phyloP scores from a whole-genome alignment of 1,140 invertebrate species.

The Babylonia areolata region DNA sequence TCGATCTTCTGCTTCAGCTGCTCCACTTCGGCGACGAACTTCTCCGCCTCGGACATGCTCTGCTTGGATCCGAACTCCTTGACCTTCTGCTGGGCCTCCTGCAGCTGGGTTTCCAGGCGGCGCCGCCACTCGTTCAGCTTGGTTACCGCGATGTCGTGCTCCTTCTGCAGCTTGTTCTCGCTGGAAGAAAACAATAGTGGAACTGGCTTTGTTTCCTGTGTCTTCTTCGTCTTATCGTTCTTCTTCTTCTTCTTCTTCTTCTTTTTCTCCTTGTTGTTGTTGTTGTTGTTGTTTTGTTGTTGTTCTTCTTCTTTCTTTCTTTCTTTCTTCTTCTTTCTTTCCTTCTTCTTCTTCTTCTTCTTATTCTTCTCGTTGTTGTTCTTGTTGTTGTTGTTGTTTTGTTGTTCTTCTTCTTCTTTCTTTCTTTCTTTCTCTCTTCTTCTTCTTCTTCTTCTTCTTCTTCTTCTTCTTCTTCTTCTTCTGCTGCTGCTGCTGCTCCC shows the following conservation, averaged over 20 bases:
- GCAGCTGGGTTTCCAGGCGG: constrained; percentile 61
- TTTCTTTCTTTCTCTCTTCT: too few relatives aligned
- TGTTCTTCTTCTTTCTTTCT: too few relatives aligned
- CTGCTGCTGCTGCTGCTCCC: too few relatives aligned
- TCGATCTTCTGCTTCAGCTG: constrained; percentile 69
- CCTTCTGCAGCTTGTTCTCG: constrained; percentile 71
- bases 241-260: not conserved
- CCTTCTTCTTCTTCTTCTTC: too few relatives aligned
- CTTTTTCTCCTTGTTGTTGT: not conserved
- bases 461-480: too few relatives aligned
- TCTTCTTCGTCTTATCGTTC: not conserved
- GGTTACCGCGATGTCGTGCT: constrained; percentile 70
- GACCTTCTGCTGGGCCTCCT: constrained; percentile 63
- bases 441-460: too few relatives aligned
- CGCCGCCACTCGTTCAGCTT: constrained; percentile 69
- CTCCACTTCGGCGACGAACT: constrained; percentile 67
- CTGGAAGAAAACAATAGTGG: constrained; percentile 56
- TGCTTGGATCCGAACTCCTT: constrained; percentile 71
- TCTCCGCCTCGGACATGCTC: constrained; percentile 73
- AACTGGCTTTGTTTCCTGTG: not conserved
- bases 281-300: too few relatives aligned
- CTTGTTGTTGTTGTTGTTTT: too few relatives aligned
- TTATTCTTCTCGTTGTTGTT: too few relatives aligned
- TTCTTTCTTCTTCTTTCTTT: too few relatives aligned
- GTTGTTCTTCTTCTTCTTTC: too few relatives aligned